Base-by-base conservation (phyloP, 2,888 invertebrate species). In the Clanis bilineata region DNA sequence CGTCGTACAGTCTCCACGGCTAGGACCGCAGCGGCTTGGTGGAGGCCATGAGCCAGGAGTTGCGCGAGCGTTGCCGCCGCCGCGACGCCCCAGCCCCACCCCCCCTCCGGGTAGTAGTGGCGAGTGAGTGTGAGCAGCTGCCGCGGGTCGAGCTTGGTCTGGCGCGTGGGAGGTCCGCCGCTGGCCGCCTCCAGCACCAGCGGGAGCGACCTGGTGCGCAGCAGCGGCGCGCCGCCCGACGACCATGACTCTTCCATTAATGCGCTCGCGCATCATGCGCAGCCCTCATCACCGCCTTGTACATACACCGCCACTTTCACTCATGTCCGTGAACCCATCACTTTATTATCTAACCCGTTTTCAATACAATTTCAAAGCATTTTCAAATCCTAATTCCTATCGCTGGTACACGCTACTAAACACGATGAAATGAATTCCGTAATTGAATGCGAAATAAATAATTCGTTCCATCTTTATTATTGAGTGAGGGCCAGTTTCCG, bases 41-140 rank as follows among this genome's bases (percentile, higher is more conserved):
- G 95, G 68, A 96, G 86, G 0, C 97, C 97, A 74, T 96, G 95
- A 21, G 95, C 94, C 38, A 97, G 86, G 36, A 96, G 89, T 82
- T 97, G 96, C 39, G 95, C 96, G 23, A 96, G 83, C 22, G 96
- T 93, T 18, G 95, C 96, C 25, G 95, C 95, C 18, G 93, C 90
- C 1, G 96, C 93, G 57, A 97, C 95, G 58, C 96, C 94, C 96
- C 96, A 97, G 5, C 97, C 97, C 97, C 97, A 97, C 0, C 96
- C 97, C 6, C 96, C 96, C 85, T 97, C 97, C 36, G 97, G 97
- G 85, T 97, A 97, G 86, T 97, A 97, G 78, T 97, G 96, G 73
- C 96, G 95, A 68, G 95, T 94, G 68, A 95, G 92, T 7, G 95
- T 95, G 60, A 95, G 91, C 70, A 95, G 85, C 63, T 93, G 93